Base-by-base conservation (phyloP, 2,797 vertebrate genomes). In the Coccyzus lansbergi region DNA sequence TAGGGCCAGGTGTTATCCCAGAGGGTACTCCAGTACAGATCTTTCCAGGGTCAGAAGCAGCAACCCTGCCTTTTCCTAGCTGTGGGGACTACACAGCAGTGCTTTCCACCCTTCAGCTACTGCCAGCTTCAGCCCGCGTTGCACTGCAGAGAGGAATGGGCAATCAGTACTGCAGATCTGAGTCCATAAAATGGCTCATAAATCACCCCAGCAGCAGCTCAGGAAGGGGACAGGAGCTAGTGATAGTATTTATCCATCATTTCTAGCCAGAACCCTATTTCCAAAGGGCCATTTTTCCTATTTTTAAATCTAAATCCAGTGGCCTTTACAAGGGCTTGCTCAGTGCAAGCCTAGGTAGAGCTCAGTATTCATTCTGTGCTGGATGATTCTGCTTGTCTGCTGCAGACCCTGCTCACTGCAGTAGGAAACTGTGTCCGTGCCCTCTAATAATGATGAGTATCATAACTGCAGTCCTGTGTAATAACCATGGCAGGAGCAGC, bases 191-290 rank as follows among this genome's bases (percentile, higher is more conserved):
- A 42, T 1, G 3, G 56, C 68, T 89, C 68, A 40, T 91, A 93
- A 90, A 94, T 94, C 86, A 91, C 71, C 12, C 28, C 28, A n/a
- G 64, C 75, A 85, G 75, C 86, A 93, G 71, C 60, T 33, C 42
- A 51, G 68, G 58, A 56, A 86, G 75, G 20, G 24, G 38, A 69
- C 24, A 34, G 56, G 18, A 93, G 26, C 55, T 90, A 60, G 33
- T 88, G n/a, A 36, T 46, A 69, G 77, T 67, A 74, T 83, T 93
- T 88, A 69, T 90, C 25, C 34, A 75, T 59, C 46, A 65, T 62
- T 94, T 85, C 58, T 62, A 92, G 58, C 46, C 82, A 91, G 67
- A 91, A 60, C 4, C 26, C 21, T 79, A 59, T 86, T 93, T 88
- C 48, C n/a, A 56, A 67, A 88, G n/a, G 76, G 42, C 31, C 16